These are phyloP conservation scores for Perca flavescens DNA, from an alignment of 2,113 vertebrate species.

Conservation along the genomic window DNA sequence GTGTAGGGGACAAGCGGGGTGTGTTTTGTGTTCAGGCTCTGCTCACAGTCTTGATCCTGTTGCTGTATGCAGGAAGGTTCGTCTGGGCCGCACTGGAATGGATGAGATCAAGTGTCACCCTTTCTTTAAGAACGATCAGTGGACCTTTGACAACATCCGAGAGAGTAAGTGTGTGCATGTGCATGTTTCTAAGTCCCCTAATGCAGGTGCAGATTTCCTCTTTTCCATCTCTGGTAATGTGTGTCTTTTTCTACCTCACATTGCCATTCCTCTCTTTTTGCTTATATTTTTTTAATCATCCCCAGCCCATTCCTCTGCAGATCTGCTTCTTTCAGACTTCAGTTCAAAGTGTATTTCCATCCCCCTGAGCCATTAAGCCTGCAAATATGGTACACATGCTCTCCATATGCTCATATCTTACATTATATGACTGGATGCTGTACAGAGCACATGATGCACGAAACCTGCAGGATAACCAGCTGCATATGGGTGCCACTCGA, in stretches of 20 bases:
- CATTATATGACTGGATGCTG: conserved; percentile 31
- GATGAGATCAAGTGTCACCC: conserved; percentile 95
- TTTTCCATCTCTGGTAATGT: conserved; percentile 36
- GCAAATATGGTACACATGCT: conserved; percentile 47
- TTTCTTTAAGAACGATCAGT: conserved; percentile 98
- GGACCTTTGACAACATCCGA: conserved; percentile 97
- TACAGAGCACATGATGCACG: conserved; percentile 23
- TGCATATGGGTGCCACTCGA: neutral
- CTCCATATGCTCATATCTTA: conserved; percentile 48
- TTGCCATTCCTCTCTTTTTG: neutral
- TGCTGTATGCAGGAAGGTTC: conserved; percentile 90
- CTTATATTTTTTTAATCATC: conserved; percentile 37
- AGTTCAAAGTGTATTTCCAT: conserved; percentile 51
- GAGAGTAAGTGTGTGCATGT: conserved; percentile 90
- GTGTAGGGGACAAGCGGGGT: conserved; percentile 46
- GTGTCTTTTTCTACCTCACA: neutral
- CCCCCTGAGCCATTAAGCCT: conserved; percentile 46
- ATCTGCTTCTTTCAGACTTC: conserved; percentile 45
- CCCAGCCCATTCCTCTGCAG: conserved; percentile 49
- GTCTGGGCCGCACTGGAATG: conserved; percentile 93
- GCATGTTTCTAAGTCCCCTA: neutral
- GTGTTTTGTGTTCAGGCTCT: conserved; percentile 50
- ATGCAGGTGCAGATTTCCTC: conserved; percentile 30
- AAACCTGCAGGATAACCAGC: conserved; percentile 30
- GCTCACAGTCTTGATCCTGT: conserved; percentile 55